A percentile compares a stretch with the other conserved stretches of the same genome.
phyloP scores from a whole-genome alignment of 2,113 vertebrate species.

The Sylvia atricapilla region DNA sequence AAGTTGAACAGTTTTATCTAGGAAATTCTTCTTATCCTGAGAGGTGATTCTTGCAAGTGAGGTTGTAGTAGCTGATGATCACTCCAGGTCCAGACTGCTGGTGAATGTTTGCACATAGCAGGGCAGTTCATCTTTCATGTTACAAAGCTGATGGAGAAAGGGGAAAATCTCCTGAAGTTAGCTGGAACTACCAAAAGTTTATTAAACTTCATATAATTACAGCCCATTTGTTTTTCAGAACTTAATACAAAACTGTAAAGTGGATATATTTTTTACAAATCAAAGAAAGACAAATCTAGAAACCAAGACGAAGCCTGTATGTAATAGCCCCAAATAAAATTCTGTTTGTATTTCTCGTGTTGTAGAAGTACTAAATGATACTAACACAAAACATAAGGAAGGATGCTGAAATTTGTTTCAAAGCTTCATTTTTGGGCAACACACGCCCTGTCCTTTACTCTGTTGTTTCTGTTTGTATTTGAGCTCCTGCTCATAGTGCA shows the following conservation, averaged over 20 bases:
- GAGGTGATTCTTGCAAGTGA: not conserved
- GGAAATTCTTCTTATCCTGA: not conserved
- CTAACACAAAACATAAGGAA: accelerated
- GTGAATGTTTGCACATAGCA: not conserved
- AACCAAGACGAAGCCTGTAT: not conserved
- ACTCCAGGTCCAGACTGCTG: not conserved
- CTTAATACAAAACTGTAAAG: not conserved
- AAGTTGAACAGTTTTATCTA: not conserved
- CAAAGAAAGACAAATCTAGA: not conserved
- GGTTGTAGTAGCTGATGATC: not conserved
- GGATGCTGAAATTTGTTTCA: not conserved
- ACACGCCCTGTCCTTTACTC: accelerated
- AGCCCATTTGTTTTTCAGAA: not conserved
- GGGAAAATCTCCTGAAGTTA: not conserved
- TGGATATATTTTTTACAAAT: not conserved
- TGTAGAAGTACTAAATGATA: not conserved
- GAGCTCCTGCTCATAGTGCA: not conserved
- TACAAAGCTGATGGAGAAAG: not conserved
- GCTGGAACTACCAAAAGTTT: not conserved
- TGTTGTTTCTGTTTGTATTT: accelerated
- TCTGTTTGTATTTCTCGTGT: not conserved
- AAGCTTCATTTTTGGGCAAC: not conserved
- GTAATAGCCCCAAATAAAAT: not conserved
- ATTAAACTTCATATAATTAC: not conserved
- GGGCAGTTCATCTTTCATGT: not conserved